Conservation (phyloP, 2,888 invertebrate genomes). For the Gibbula magus region DNA sequence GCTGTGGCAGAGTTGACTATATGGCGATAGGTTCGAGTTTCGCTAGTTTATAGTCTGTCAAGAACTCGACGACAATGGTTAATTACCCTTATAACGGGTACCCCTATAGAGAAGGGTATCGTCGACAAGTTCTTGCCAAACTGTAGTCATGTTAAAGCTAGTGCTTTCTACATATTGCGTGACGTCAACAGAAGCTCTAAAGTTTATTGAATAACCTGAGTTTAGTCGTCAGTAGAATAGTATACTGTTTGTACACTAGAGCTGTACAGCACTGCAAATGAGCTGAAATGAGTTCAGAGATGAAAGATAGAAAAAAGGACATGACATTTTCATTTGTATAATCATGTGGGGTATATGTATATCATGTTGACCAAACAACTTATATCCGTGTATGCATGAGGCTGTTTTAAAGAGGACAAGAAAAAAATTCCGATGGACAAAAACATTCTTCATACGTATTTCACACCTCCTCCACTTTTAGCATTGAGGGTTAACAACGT, state of each 20-base stretch:
- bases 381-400: no score
- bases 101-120: no score
- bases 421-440: no score
- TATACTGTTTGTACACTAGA: conserved; percentile 5
- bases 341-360: no score
- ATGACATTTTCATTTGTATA: not conserved
- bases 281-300: not conserved
- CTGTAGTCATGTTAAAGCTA: not conserved
- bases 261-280: conserved; percentile 1
- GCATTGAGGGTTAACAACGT: no score
- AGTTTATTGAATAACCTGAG: conserved; percentile 1
- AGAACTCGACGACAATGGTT: no score
- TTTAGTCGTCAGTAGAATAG: conserved; percentile 20
- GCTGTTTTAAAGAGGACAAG: no score
- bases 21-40: not conserved
- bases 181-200: conserved; percentile 12
- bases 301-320: not conserved
- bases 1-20: conserved; percentile 4
- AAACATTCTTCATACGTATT: no score
- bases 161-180: conserved; percentile 13
- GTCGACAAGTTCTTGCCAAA: not conserved
- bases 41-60: not conserved
- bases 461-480: no score
- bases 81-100: no score
- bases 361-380: no score